phyloP scores from a whole-genome alignment of 2,797 vertebrate species.

The Chaenodraco wilsoni region DNA sequence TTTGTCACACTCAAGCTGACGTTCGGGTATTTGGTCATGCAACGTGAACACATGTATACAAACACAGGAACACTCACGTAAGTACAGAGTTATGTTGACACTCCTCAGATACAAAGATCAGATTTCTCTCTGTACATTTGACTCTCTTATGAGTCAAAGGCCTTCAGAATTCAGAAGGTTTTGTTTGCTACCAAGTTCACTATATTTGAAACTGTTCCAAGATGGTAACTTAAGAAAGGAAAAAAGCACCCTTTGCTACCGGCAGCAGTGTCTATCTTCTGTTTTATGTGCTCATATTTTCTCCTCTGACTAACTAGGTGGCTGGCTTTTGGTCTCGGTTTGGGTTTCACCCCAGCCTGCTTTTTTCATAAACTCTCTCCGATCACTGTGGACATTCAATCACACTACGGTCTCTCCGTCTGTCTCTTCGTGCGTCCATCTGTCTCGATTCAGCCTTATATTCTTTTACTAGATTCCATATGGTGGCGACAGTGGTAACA shows the following conservation, averaged over 20 bases:
- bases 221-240: slow-evolving; percentile 18
- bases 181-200: slow-evolving; percentile 30
- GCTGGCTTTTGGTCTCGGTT: slow-evolving; percentile 57
- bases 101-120: slow-evolving; percentile 36
- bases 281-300: slow-evolving; percentile 59
- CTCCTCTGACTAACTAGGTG: slow-evolving; percentile 42
- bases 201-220: slow-evolving; percentile 33
- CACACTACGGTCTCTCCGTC: slow-evolving; percentile 55
- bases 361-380: slow-evolving; percentile 44
- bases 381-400: slow-evolving; percentile 64
- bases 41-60: slow-evolving; percentile 60
- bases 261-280: slow-evolving; percentile 29
- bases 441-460: slow-evolving; percentile 57
- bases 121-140: slow-evolving; percentile 31
- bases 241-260: slow-evolving; percentile 5
- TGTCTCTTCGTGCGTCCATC: slow-evolving; percentile 40
- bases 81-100: slow-evolving; percentile 29
- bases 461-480: slow-evolving; percentile 63
- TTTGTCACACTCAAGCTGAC: slow-evolving; percentile 63
- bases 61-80: slow-evolving; percentile 53
- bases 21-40: slow-evolving; percentile 64
- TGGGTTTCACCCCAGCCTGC: slow-evolving; percentile 57
- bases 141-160: slow-evolving; percentile 36
- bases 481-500: slow-evolving; percentile 53
- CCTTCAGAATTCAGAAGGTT: slow-evolving; percentile 27